phyloP scores from a whole-genome alignment of 2,113 vertebrate genomes.

The Sceloporus tristichus region DNA sequence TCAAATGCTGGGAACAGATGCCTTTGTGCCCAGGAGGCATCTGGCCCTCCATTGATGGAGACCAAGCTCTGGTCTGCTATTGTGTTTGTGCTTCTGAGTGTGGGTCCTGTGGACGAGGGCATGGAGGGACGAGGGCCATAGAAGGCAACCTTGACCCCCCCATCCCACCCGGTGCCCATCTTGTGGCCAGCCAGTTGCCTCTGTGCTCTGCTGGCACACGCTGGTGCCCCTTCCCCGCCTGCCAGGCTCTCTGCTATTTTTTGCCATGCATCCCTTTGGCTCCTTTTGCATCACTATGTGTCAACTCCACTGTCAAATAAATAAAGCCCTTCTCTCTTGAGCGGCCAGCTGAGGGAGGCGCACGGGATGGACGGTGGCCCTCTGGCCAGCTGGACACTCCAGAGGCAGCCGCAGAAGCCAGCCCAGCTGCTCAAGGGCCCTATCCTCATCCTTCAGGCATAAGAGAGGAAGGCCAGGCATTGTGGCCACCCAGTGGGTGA shows the following conservation, averaged over 20 bases:
- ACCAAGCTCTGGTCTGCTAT: too few relatives aligned
- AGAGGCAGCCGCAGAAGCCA: neutral
- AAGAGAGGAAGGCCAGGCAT: constrained; percentile 49
- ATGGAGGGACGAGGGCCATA: too few relatives aligned
- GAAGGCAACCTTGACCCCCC: too few relatives aligned
- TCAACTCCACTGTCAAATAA: rapidly evolving
- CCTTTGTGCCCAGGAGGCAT: too few relatives aligned
- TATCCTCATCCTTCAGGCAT: neutral
- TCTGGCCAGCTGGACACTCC: rapidly evolving
- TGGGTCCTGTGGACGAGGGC: too few relatives aligned
- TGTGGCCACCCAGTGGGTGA: constrained; percentile 69
- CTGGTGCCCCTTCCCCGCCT: neutral
- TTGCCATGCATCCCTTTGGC: rapidly evolving
- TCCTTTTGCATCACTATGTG: neutral
- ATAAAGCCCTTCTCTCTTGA: rapidly evolving
- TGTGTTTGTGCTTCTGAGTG: too few relatives aligned
- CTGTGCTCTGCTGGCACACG: neutral
- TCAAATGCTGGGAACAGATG: too few relatives aligned
- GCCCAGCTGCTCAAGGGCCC: constrained; percentile 28
- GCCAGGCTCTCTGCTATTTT: neutral
- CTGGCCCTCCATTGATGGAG: too few relatives aligned
- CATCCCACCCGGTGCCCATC: too few relatives aligned
- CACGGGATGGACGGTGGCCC: neutral
- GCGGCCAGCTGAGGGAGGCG: rapidly evolving
- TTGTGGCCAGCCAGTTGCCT: too few relatives aligned